Percentiles rank a stretch among this genome's conserved stretches.
Evolutionary conservation across 2,888 invertebrate species (phyloP).

Genomic region (Parthenolecanium corni): DNA sequence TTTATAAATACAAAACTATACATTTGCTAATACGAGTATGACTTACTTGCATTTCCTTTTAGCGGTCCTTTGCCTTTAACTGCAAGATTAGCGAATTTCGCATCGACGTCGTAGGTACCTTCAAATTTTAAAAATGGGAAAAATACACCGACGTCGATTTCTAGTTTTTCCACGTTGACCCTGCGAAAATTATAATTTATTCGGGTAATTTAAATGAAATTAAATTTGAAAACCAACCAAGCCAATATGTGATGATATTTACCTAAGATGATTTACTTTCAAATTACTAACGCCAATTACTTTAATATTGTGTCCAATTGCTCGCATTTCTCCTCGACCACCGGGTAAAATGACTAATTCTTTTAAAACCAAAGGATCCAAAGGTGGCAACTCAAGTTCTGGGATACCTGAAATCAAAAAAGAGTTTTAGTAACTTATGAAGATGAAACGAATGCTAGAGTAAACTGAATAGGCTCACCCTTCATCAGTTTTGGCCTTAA

Average conservation of each 20-base stretch:
- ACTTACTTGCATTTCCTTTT: slow-evolving; percentile 47
- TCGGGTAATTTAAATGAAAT: neutral
- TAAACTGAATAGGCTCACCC: slow-evolving; percentile 36
- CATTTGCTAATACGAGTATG: too few species aligned
- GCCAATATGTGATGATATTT: slow-evolving; percentile 35
- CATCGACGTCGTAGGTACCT: slow-evolving; percentile 48
- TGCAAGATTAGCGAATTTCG: slow-evolving; percentile 46
- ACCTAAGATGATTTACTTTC: slow-evolving; percentile 48
- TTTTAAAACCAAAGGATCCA: slow-evolving; percentile 50
- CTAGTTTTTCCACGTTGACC: slow-evolving; percentile 41
- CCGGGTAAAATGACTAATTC: slow-evolving; percentile 48
- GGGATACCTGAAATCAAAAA: slow-evolving; percentile 40
- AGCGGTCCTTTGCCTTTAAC: slow-evolving; percentile 49
- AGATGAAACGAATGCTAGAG: too few species aligned
- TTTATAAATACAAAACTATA: too few species aligned
- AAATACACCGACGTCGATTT: slow-evolving; percentile 42
- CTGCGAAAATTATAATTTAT: slow-evolving; percentile 34
- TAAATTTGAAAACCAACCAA: neutral
- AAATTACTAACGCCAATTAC: slow-evolving; percentile 54
- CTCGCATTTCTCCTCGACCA: slow-evolving; percentile 37
- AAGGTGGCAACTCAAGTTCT: slow-evolving; percentile 53
- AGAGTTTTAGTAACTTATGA: neutral
- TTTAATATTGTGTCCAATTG: slow-evolving; percentile 46
- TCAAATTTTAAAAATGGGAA: slow-evolving; percentile 47
- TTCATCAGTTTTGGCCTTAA: slow-evolving; percentile 48